Conservation (phyloP, 2,797 vertebrate genomes). For the Gymnoscopelus microlampas region DNA sequence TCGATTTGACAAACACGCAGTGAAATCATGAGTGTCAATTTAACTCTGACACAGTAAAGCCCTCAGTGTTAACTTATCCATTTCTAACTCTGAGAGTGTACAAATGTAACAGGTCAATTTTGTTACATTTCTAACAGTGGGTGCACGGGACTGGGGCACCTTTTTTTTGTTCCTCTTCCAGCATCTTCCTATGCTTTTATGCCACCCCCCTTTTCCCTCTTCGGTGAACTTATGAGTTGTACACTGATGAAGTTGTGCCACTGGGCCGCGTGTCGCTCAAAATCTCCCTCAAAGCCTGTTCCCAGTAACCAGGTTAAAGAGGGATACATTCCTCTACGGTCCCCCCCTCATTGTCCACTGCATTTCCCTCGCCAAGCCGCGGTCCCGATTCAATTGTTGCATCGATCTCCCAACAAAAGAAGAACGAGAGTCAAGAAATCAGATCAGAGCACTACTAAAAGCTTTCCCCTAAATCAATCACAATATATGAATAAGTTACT, state of each 20-base stretch:
- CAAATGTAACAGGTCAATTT: too few species aligned
- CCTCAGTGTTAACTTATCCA: too few species aligned
- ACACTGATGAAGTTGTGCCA: slow-evolving; percentile 60
- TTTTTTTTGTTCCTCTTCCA: slow-evolving; percentile 6
- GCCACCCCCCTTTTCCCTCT: slow-evolving; percentile 12
- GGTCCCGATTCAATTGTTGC: slow-evolving; percentile 77
- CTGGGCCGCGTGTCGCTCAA: slow-evolving; percentile 65
- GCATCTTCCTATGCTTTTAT: slow-evolving; percentile 25
- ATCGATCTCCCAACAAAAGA: slow-evolving; percentile 74
- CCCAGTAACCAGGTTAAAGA: slow-evolving; percentile 77
- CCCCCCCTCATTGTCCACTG: slow-evolving; percentile 69
- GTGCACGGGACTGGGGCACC: slow-evolving; percentile 27
- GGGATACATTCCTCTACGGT: slow-evolving; percentile 68
- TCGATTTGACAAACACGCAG: slow-evolving; percentile 59
- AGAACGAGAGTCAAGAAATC: slow-evolving; percentile 71
- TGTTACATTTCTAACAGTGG: background rate
- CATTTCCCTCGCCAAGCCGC: slow-evolving; percentile 53
- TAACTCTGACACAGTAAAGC: too few species aligned
- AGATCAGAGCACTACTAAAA: slow-evolving; percentile 79
- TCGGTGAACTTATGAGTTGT: slow-evolving; percentile 53
- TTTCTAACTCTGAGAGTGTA: too few species aligned
- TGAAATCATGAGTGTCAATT: too few species aligned
- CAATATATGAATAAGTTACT: slow-evolving; percentile 74
- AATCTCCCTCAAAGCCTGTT: slow-evolving; percentile 74
- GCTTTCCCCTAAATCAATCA: slow-evolving; percentile 80